phyloP scores from a whole-genome alignment of 1,140 invertebrate species.

The Hormaphis cornu region DNA sequence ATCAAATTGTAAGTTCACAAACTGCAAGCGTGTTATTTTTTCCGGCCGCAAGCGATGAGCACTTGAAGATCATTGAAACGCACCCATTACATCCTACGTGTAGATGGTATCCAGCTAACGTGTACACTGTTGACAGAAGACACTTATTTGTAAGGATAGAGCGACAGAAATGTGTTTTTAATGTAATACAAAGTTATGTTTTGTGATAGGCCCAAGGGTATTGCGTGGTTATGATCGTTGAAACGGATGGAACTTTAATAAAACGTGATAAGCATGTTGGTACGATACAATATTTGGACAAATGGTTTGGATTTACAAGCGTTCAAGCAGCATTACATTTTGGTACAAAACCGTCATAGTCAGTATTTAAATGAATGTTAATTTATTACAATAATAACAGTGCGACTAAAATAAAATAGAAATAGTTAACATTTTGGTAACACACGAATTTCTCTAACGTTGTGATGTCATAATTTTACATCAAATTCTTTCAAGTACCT shows the following conservation, averaged over 20 bases:
- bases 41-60: neutral
- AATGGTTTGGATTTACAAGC: neutral
- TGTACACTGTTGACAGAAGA: neutral
- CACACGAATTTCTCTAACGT: no score
- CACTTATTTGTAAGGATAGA: neutral
- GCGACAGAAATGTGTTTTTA: neutral
- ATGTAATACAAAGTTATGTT: neutral
- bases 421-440: no score
- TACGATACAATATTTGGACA: neutral
- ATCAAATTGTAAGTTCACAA: neutral
- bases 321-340: slow-evolving; percentile 4
- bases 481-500: no score
- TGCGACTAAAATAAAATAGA: no score
- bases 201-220: slow-evolving; percentile 4
- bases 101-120: neutral
- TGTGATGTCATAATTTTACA: no score
- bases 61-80: neutral
- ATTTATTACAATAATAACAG: no score
- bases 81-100: neutral
- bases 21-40: neutral
- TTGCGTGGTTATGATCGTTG: neutral
- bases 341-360: slow-evolving; percentile 5
- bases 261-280: neutral
- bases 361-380: no score
- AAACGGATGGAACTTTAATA: slow-evolving; percentile 1